phyloP scores from a whole-genome alignment of 1,140 invertebrate genomes.

The Drosophila kanapiae region DNA sequence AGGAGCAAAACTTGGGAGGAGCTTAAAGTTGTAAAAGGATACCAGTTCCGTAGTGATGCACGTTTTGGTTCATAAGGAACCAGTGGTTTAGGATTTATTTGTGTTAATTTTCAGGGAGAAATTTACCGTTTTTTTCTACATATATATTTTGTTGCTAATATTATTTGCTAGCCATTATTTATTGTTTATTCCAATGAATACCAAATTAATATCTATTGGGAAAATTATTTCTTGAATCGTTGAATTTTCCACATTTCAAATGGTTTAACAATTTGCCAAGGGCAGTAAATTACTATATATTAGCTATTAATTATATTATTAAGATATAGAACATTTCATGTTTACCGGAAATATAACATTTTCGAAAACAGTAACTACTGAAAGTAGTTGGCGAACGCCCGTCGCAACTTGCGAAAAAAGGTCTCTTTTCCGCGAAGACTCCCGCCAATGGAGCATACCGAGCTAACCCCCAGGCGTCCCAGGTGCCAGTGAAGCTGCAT shows the following conservation, averaged over 20 bases:
- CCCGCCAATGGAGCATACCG: not conserved
- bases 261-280: not conserved
- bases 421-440: not conserved
- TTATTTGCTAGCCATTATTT: too few relatives aligned
- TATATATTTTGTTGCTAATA: too few relatives aligned
- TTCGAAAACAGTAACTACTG: not conserved
- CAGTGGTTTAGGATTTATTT: not conserved
- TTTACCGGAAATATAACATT: not conserved
- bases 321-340: too few relatives aligned
- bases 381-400: conserved; percentile 34
- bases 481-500: conserved; percentile 30
- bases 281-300: too few relatives aligned
- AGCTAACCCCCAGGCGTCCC: conserved; percentile 2
- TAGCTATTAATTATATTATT: too few relatives aligned
- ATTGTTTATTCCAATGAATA: too few relatives aligned
- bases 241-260: not conserved
- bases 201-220: too few relatives aligned
- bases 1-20: not conserved
- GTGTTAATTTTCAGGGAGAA: too few relatives aligned
- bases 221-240: too few relatives aligned
- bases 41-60: not conserved
- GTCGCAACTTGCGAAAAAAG: conserved; percentile 23
- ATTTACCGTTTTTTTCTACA: too few relatives aligned
- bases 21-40: conserved; percentile 1
- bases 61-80: conserved; percentile 6